A percentile compares a stretch with the other conserved stretches of the same genome.
Conservation (phyloP, 2,888 invertebrate species). For the Labia minor region DNA sequence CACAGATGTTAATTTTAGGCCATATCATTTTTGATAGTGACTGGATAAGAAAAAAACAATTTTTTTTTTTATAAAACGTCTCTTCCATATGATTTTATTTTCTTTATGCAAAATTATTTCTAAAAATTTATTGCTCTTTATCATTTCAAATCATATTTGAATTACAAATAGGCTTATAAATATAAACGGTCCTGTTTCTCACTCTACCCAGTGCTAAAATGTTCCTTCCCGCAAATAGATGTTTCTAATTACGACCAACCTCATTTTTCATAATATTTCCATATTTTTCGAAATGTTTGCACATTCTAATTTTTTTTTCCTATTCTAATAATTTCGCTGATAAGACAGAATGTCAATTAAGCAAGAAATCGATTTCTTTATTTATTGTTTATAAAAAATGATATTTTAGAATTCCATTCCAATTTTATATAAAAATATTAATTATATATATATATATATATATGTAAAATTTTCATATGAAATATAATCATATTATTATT, state of each 20-base stretch:
- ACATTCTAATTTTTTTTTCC: not conserved
- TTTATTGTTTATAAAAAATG: conserved; percentile 1
- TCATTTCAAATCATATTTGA: conserved; percentile 13
- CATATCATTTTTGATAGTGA: too few species aligned
- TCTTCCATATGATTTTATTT: too few species aligned
- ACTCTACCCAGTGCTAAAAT: not conserved
- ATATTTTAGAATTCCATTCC: too few species aligned
- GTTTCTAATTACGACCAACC: not conserved
- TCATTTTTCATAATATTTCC: not conserved
- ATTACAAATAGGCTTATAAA: conserved; percentile 5
- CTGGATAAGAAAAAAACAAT: too few species aligned
- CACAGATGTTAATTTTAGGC: too few species aligned
- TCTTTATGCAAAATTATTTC: conserved; percentile 1
- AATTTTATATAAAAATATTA: too few species aligned
- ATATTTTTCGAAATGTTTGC: not conserved
- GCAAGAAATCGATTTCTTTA: not conserved
- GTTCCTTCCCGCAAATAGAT: not conserved
- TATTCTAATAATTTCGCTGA: not conserved
- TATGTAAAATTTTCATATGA: too few species aligned
- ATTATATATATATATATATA: too few species aligned
- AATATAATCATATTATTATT: too few species aligned
- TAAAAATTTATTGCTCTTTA: not conserved
- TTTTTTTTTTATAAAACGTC: too few species aligned
- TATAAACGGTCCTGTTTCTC: not conserved
- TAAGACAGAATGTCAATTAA: not conserved